phyloP scores from a whole-genome alignment of 2,797 vertebrate species.

The Lycodopsis pacificus region DNA sequence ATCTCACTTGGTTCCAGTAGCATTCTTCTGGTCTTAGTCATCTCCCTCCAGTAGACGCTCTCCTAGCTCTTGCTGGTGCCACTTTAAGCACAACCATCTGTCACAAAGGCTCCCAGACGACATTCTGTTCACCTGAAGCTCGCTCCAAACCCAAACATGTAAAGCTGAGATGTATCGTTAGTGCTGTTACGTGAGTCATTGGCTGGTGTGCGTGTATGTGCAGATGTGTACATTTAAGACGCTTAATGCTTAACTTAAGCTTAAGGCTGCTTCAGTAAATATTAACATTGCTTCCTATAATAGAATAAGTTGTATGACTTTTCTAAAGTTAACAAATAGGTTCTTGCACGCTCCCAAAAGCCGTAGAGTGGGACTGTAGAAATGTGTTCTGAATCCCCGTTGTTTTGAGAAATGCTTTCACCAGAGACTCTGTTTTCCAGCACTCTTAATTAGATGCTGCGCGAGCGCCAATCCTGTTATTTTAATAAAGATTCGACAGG shows the following conservation, averaged over 20 bases:
- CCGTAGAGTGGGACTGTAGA: background rate
- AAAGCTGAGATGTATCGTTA: background rate
- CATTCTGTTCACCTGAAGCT: slow-evolving; percentile 13
- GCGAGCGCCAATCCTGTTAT: slow-evolving; percentile 48
- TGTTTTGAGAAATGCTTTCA: slow-evolving; percentile 38
- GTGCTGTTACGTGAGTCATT: slow-evolving; percentile 17
- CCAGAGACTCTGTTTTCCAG: slow-evolving; percentile 27
- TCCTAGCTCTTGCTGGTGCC: slow-evolving; percentile 11
- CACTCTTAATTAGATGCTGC: slow-evolving; percentile 46
- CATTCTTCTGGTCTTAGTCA: slow-evolving; percentile 29
- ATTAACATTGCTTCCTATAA: slow-evolving; percentile 21
- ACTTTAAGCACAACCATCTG: slow-evolving; percentile 12
- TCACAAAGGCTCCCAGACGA: slow-evolving; percentile 15
- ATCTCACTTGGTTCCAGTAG: slow-evolving; percentile 8
- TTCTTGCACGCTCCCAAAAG: background rate
- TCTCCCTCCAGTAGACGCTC: slow-evolving; percentile 27
- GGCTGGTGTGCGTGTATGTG: slow-evolving; percentile 1
- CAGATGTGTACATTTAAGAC: background rate
- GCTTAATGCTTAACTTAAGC: slow-evolving; percentile 20
- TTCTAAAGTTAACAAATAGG: slow-evolving; percentile 26
- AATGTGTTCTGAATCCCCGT: slow-evolving; percentile 11
- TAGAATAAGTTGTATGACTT: slow-evolving; percentile 16
- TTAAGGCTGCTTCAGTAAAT: slow-evolving; percentile 27
- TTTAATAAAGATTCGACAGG: slow-evolving; percentile 47
- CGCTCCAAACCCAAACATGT: slow-evolving; percentile 25